Evolutionary conservation across 1,140 invertebrate genomes (phyloP), one percentile per base, ranked within the genome.

Genomic region (Tetramorium parvispinum): DNA sequence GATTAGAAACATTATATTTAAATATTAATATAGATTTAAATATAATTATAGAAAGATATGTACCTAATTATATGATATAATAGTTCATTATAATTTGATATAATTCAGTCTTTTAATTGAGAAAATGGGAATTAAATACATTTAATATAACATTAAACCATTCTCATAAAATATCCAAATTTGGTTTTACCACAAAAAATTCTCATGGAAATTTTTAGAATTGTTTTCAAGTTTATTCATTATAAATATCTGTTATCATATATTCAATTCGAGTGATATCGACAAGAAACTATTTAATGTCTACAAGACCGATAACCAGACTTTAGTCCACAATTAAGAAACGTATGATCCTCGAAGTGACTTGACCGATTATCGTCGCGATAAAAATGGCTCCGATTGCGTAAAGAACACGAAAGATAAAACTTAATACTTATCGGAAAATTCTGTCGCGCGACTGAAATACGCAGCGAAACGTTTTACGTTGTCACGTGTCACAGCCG

Each of bases 341-440:
- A 49, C 6, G 5, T 27, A 18, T 27, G 13, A 10, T 70, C 10
- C 7, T 18, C 18, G 16, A 32, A 21, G 10, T 24, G 0, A 5
- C 2, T 18, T 66, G 8, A 24, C 2, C 16, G 46, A 53, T 49
- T 81, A 66, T 66, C 13, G 8, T 21, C 13, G 6, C 3, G 78
- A 27, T 55, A 70, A 70, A 21, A 3, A 24, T 24, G 18, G 16
- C 43, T 81, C 6, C 32, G 49, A 55, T 70, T 43, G 1, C 2
- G 5, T 27, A 43, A 24, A 6, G n/a, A 40, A 18, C 32, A 5
- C 16, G 5, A 37, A n/a, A 68, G 10, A 7, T 5, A 11, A 37
- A 81, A 70, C 32, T 70, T 10, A 46, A 81, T 68, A 55, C n/a
- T 16, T 55, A 81, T 81, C 10, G 49, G 37, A 4, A 81, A 27